Conservation (phyloP, 2,888 invertebrate genomes). For the Dione vanillae region DNA sequence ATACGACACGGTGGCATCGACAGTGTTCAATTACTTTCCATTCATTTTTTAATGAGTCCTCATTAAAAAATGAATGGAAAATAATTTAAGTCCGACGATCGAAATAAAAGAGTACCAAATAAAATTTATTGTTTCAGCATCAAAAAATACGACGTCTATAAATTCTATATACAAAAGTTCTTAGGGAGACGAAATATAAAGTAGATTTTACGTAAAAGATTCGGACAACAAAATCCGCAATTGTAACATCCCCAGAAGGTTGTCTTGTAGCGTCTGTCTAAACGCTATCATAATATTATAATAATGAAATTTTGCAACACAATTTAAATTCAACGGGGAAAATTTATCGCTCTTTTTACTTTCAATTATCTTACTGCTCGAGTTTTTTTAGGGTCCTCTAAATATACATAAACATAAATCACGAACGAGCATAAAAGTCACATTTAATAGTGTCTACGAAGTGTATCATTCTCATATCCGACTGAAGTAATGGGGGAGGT, state of each 20-base stretch:
- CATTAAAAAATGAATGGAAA: too few species aligned
- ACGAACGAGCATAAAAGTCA: slow-evolving; percentile 2
- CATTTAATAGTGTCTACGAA: slow-evolving; percentile 1
- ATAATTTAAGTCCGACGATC: too few species aligned
- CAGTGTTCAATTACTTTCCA: too few species aligned
- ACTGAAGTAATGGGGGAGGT: slow-evolving; percentile 7
- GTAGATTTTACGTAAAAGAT: slow-evolving; percentile 40
- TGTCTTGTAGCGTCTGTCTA: slow-evolving; percentile 44
- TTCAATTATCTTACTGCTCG: slow-evolving; percentile 28
- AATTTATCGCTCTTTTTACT: slow-evolving; percentile 41
- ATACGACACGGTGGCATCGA: too few species aligned
- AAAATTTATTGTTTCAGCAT: not conserved
- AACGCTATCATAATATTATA: slow-evolving; percentile 47
- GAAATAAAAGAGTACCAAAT: not conserved
- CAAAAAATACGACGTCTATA: slow-evolving; percentile 27
- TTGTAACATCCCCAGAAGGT: slow-evolving; percentile 47
- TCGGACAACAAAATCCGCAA: slow-evolving; percentile 44
- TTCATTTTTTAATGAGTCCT: too few species aligned
- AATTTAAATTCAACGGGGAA: slow-evolving; percentile 42
- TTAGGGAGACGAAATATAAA: slow-evolving; percentile 40
- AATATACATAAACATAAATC: slow-evolving; percentile 17
- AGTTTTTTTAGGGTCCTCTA: slow-evolving; percentile 17
- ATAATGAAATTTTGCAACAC: slow-evolving; percentile 46
- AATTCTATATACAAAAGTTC: slow-evolving; percentile 36
- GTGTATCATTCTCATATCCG: not conserved